Evolutionary conservation across 2,888 invertebrate genomes (phyloP).

Genomic region (Oscheius sp.): DNA sequence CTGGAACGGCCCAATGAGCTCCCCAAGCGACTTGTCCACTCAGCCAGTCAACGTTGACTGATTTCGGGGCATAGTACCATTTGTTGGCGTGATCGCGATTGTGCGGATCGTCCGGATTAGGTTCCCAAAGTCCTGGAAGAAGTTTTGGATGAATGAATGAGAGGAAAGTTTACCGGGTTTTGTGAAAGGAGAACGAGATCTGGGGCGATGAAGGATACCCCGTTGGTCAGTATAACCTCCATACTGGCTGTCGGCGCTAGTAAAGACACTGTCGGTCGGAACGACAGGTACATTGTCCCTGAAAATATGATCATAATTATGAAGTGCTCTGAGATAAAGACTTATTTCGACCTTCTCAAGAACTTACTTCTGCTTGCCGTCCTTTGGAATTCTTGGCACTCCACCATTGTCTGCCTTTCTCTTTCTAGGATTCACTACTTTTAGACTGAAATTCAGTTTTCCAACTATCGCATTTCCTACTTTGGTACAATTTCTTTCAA

Average conservation of each 20-base stretch:
- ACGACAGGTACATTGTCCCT: conserved; percentile 48
- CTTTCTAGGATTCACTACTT: not conserved
- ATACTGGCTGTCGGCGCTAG: conserved; percentile 39
- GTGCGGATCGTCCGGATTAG: conserved; percentile 61
- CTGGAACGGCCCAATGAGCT: conserved; percentile 65
- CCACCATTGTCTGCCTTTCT: conserved; percentile 1
- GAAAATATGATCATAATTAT: not conserved
- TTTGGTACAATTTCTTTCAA: conserved; percentile 18
- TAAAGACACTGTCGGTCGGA: conserved; percentile 47
- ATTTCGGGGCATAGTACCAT: conserved; percentile 55
- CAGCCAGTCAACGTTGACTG: conserved; percentile 58
- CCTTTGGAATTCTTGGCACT: conserved; percentile 32
- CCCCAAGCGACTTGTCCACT: conserved; percentile 60
- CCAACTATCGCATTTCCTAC: not conserved
- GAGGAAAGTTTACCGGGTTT: conserved; percentile 51
- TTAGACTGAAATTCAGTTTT: conserved; percentile 3
- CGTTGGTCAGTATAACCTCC: conserved; percentile 47
- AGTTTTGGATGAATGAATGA: not conserved
- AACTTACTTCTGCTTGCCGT: conserved; percentile 35
- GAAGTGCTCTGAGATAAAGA: not conserved
- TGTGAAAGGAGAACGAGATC: conserved; percentile 62
- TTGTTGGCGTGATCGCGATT: conserved; percentile 61
- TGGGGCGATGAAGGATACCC: conserved; percentile 58
- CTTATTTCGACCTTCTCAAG: not conserved
- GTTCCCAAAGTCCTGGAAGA: conserved; percentile 56